Percentiles rank a stretch among this genome's conserved stretches.
Evolutionary conservation across 2,797 vertebrate species (phyloP).

Genomic region (Eurystomus glaucurus): DNA sequence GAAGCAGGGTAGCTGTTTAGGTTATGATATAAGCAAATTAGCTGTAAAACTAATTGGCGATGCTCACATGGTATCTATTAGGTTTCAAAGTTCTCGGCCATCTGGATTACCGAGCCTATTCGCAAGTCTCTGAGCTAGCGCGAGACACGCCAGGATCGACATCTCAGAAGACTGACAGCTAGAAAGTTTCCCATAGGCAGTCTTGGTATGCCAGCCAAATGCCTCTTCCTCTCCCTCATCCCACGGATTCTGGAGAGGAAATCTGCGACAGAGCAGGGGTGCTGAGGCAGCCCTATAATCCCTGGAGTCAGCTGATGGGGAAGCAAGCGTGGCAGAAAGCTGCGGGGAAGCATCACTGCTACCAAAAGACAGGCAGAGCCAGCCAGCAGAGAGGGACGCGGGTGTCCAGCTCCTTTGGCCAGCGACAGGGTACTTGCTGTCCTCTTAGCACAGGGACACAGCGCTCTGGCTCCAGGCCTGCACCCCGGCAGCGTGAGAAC

Average conservation of each 20-base stretch:
- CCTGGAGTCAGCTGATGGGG: neutral
- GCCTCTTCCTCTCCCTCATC: neutral
- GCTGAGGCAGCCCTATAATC: neutral
- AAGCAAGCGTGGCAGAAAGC: neutral
- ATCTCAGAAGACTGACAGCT: neutral
- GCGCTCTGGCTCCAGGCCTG: neutral
- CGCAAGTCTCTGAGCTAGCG: neutral
- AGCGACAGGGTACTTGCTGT: neutral
- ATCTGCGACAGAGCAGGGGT: neutral
- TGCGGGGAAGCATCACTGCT: neutral
- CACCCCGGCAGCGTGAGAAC: neutral
- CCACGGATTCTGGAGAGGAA: neutral
- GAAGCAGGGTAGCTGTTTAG: neutral
- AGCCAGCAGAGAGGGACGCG: neutral
- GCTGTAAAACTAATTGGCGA: neutral
- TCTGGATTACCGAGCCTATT: neutral
- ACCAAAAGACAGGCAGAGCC: rapidly evolving
- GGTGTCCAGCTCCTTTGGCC: neutral
- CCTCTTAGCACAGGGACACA: neutral
- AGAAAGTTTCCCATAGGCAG: neutral
- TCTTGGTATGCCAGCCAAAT: neutral
- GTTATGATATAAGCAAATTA: neutral
- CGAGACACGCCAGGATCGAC: rapidly evolving
- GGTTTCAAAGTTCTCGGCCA: neutral
- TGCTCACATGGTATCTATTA: neutral